These are phyloP conservation scores for Drosophila mayaguana DNA, from an alignment of 2,888 invertebrate species.

Conservation along the genomic window DNA sequence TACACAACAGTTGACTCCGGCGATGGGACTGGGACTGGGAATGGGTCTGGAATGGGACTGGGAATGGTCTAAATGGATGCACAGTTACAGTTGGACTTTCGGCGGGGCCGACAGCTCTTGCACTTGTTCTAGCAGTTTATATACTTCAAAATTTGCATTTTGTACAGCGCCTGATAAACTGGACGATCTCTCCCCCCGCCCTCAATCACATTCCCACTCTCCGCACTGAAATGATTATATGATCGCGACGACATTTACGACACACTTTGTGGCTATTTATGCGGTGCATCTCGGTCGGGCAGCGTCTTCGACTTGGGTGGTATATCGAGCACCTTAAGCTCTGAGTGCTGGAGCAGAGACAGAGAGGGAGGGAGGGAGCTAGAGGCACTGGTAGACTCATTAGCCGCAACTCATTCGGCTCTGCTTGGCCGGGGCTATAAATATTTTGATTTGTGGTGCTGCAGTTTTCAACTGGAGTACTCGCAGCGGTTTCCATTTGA, in stretches of 20 bases:
- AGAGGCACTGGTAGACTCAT: constrained; percentile 50
- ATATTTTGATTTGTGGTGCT: constrained; percentile 75
- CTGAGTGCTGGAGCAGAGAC: neutral
- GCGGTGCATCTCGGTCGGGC: constrained; percentile 66
- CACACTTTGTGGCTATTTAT: constrained; percentile 81
- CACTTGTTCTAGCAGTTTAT: constrained; percentile 75
- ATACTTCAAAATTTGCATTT: constrained; percentile 65
- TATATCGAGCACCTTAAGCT: constrained; percentile 68
- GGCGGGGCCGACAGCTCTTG: constrained; percentile 32
- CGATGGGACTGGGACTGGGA: constrained; percentile 16
- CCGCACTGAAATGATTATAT: constrained; percentile 63
- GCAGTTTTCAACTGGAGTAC: constrained; percentile 64
- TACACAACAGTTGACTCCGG: constrained; percentile 52
- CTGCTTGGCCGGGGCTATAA: constrained; percentile 55
- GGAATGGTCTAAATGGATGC: constrained; percentile 45
- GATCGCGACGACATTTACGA: constrained; percentile 78
- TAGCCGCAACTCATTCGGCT: constrained; percentile 45
- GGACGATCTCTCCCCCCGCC: constrained; percentile 26
- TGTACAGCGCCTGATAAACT: constrained; percentile 61
- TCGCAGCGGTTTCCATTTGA: constrained; percentile 57
- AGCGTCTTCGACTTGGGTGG: constrained; percentile 68
- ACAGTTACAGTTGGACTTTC: constrained; percentile 42
- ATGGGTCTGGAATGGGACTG: constrained; percentile 22
- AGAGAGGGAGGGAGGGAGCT: neutral
- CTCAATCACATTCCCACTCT: neutral